Evolutionary conservation across 2,797 vertebrate genomes (phyloP).

Genomic region (Sebastiscus albofasciatus): DNA sequence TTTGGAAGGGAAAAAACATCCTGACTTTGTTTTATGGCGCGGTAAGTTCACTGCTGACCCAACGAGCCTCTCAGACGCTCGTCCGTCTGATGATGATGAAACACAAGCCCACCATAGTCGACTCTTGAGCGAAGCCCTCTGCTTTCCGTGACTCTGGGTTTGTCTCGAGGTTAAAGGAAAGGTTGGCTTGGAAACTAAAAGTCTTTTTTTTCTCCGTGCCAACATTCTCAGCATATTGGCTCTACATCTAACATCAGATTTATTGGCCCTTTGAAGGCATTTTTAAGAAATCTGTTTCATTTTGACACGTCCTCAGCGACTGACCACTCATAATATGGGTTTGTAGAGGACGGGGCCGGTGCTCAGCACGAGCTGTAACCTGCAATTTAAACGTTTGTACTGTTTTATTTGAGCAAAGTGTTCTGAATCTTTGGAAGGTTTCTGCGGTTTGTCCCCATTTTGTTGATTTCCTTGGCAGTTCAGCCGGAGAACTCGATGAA

Average conservation of each 20-base stretch:
- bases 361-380: slow-evolving; percentile 27
- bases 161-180: slow-evolving; percentile 43
- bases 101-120: slow-evolving; percentile 43
- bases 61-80: slow-evolving; percentile 1
- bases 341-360: background rate
- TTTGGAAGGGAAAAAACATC: slow-evolving; percentile 1
- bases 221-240: slow-evolving; percentile 44
- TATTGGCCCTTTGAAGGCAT: slow-evolving; percentile 37
- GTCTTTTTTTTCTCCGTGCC: slow-evolving; percentile 18
- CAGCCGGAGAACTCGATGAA: slow-evolving; percentile 67
- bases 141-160: slow-evolving; percentile 40
- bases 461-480: slow-evolving; percentile 65
- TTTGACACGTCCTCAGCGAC: slow-evolving; percentile 33
- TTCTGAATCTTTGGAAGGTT: slow-evolving; percentile 49
- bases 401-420: slow-evolving; percentile 57
- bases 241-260: slow-evolving; percentile 45
- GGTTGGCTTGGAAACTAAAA: slow-evolving; percentile 32
- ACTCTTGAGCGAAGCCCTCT: slow-evolving; percentile 23
- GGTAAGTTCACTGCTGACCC: slow-evolving; percentile 39
- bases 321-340: slow-evolving; percentile 36
- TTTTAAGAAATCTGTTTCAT: slow-evolving; percentile 32
- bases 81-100: slow-evolving; percentile 44
- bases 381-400: slow-evolving; percentile 40
- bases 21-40: slow-evolving; percentile 17
- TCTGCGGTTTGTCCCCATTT: slow-evolving; percentile 62